These are phyloP conservation scores for Amazona vittata DNA, from an alignment of 2,113 vertebrate genomes.

Conservation along the genomic window DNA sequence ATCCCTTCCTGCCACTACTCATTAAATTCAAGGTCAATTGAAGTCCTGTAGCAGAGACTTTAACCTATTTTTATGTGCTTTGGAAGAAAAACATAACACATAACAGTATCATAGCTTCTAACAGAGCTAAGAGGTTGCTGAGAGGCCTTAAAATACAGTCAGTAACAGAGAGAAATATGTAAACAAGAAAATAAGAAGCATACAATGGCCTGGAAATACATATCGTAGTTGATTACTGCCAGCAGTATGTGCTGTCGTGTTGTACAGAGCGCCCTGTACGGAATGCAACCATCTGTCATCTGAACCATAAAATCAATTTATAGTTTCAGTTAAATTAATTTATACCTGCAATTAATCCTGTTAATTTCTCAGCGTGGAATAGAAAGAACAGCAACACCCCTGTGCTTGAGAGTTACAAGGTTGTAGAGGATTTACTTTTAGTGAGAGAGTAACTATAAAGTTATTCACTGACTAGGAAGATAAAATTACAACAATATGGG, in stretches of 20 bases:
- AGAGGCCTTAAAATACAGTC: not conserved
- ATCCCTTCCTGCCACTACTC: not conserved
- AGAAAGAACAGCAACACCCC: not conserved
- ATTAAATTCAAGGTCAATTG: not conserved
- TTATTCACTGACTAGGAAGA: not conserved
- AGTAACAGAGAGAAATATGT: not conserved
- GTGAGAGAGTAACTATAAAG: not conserved
- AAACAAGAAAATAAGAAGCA: not conserved
- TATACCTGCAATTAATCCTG: not conserved
- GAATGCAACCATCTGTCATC: not conserved
- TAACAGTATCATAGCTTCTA: not conserved
- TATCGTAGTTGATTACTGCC: not conserved
- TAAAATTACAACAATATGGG: not conserved
- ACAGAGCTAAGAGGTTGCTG: not conserved
- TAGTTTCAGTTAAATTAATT: constrained; percentile 33
- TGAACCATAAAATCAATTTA: constrained; percentile 7
- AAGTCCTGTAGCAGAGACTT: not conserved
- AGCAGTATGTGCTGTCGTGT: not conserved
- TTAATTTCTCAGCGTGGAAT: constrained; percentile 12
- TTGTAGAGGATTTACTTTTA: not conserved
- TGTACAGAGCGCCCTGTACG: not conserved
- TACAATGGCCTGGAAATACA: not conserved
- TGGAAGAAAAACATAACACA: not conserved
- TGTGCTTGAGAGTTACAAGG: not conserved
- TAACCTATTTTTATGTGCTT: not conserved